Evolutionary conservation across 2,113 vertebrate genomes (phyloP).

Genomic region (Dermatemys mawii): DNA sequence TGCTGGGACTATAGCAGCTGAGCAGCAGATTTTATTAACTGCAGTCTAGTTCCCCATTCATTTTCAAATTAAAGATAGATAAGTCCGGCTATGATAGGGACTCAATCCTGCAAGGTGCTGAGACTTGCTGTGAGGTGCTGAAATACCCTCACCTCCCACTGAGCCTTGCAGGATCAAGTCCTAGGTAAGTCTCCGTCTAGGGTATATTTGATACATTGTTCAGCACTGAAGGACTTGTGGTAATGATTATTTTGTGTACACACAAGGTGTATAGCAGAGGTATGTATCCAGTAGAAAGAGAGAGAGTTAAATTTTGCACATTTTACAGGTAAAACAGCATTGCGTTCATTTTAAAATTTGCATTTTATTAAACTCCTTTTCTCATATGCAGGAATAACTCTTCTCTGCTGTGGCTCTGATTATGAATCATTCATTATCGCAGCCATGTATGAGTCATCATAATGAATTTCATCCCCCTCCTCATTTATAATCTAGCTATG

Average conservation of each 20-base stretch:
- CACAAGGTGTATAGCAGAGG: not conserved
- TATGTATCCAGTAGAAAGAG: not conserved
- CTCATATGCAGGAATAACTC: not conserved
- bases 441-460: not conserved
- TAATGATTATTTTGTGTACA: not conserved
- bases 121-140: not conserved
- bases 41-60: not conserved
- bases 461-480: not conserved
- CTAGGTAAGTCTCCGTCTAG: not conserved
- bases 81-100: not conserved
- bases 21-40: constrained; percentile 26
- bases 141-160: not conserved
- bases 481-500: not conserved
- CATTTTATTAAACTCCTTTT: not conserved
- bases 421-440: not conserved
- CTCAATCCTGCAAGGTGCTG: not conserved
- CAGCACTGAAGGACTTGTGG: not conserved
- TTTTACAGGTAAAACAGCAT: not conserved
- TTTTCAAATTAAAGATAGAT: not conserved
- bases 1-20: not conserved
- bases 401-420: not conserved
- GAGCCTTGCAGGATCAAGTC: not conserved
- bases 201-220: not conserved
- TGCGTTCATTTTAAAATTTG: not conserved
- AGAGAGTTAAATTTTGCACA: not conserved